A percentile compares a stretch with the other conserved stretches of the same genome.
Evolutionary conservation across 2,888 invertebrate species (phyloP).

Genomic region (Leucophora obtusa): DNA sequence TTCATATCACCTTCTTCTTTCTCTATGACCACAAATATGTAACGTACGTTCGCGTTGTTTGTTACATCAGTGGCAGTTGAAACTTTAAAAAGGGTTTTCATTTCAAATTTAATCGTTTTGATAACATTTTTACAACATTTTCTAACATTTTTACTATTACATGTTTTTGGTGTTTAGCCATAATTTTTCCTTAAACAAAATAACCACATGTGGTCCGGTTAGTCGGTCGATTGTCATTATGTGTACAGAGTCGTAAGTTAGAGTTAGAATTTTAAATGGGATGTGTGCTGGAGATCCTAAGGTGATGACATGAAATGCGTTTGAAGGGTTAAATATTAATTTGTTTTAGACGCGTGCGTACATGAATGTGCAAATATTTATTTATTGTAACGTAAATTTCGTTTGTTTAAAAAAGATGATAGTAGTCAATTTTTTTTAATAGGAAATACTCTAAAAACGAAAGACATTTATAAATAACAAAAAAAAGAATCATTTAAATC

Average conservation of each 20-base stretch:
- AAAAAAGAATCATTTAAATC: no score
- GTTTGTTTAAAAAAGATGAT: constrained; percentile 3
- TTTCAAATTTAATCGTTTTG: constrained; percentile 63
- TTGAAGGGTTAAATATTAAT: constrained; percentile 61
- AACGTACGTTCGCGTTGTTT: not conserved
- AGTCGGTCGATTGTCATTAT: constrained; percentile 20
- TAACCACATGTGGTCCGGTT: constrained; percentile 60
- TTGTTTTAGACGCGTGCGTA: constrained; percentile 63
- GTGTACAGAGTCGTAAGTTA: not conserved
- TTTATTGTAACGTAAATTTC: constrained; percentile 52
- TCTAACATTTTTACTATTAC: constrained; percentile 64
- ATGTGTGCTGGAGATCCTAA: constrained; percentile 3
- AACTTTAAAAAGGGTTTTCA: constrained; percentile 59
- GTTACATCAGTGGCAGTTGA: constrained; percentile 41
- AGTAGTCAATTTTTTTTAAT: not conserved
- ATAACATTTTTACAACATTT: constrained; percentile 64
- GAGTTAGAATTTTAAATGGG: not conserved
- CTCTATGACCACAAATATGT: not conserved
- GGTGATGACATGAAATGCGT: constrained; percentile 59
- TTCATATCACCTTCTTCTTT: constrained; percentile 15
- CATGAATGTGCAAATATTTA: constrained; percentile 53
- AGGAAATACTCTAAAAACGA: not conserved
- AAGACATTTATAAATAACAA: not conserved
- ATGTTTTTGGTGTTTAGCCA: constrained; percentile 31
- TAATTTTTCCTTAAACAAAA: constrained; percentile 45